phyloP scores from a whole-genome alignment of 2,797 vertebrate species.

The Falco biarmicus region DNA sequence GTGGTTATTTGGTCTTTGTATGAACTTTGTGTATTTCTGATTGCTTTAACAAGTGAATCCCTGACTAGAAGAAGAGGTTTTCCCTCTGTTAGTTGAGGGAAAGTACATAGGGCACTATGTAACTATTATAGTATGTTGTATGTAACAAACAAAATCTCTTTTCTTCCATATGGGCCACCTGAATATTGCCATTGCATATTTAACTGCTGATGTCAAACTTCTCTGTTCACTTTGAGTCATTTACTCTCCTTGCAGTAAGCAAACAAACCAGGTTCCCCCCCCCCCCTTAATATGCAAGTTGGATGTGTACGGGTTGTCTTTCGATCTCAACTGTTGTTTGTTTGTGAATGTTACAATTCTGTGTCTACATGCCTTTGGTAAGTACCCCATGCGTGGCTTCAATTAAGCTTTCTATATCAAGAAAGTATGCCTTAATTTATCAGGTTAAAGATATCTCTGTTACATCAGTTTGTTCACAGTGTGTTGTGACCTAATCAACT shows the following conservation, averaged over 20 bases:
- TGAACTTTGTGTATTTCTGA: neutral
- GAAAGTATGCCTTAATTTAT: slow-evolving; percentile 75
- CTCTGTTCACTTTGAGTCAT: neutral
- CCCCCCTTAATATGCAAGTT: neutral
- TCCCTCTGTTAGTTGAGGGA: neutral
- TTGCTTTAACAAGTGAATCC: neutral
- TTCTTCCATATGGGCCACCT: neutral
- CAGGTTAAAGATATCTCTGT: slow-evolving; percentile 71
- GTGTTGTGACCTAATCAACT: slow-evolving; percentile 70
- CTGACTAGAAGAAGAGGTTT: neutral
- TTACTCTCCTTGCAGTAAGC: neutral
- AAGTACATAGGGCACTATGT: neutral
- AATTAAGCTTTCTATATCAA: slow-evolving; percentile 63
- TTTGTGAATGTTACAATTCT: neutral
- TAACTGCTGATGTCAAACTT: neutral
- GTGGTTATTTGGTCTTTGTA: neutral
- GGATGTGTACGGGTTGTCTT: neutral
- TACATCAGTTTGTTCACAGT: slow-evolving; percentile 73
- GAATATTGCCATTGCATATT: neutral
- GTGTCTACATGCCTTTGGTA: slow-evolving; percentile 13
- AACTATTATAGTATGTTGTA: too few species aligned
- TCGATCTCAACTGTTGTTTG: neutral
- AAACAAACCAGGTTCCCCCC: neutral
- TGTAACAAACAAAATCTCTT: neutral
- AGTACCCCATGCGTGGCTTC: slow-evolving; percentile 36